Evolutionary conservation across 2,113 vertebrate genomes (phyloP).

Genomic region (Percopsis transmontana): DNA sequence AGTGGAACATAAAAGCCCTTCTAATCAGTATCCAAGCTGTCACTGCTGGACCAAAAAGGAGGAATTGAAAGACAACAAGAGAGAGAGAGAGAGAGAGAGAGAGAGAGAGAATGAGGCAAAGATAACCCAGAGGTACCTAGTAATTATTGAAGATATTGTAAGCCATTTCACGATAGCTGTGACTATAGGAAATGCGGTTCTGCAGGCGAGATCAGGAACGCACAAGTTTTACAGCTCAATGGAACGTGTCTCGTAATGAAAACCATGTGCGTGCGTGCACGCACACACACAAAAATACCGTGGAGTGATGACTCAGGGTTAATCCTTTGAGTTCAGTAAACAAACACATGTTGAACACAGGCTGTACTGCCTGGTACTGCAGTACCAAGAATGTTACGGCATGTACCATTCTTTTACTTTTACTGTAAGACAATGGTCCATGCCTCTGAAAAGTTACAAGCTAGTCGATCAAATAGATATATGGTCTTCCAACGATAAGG

Average conservation of each 20-base stretch:
- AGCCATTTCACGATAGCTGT: conserved; percentile 34
- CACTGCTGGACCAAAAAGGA: conserved; percentile 35
- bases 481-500: conserved; percentile 35
- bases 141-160: background rate
- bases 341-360: too few relatives aligned
- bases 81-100: conserved; percentile 11
- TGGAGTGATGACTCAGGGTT: too few relatives aligned
- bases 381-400: background rate
- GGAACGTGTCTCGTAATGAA: background rate
- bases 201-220: background rate
- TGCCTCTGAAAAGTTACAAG: background rate
- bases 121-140: too few relatives aligned
- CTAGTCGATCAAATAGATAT: too few relatives aligned
- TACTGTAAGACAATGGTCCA: background rate
- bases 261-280: too few relatives aligned
- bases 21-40: conserved; percentile 50
- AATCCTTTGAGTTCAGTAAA: too few relatives aligned
- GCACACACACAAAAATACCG: too few relatives aligned
- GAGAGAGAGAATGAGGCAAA: background rate
- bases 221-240: conserved; percentile 19
- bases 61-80: background rate
- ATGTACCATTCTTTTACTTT: conserved; percentile 1
- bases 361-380: too few relatives aligned
- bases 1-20: conserved; percentile 50
- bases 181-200: background rate